These are phyloP conservation scores for Porites evermanni DNA, from an alignment of 92 coral and sea anemone species.

Conservation along the genomic window DNA sequence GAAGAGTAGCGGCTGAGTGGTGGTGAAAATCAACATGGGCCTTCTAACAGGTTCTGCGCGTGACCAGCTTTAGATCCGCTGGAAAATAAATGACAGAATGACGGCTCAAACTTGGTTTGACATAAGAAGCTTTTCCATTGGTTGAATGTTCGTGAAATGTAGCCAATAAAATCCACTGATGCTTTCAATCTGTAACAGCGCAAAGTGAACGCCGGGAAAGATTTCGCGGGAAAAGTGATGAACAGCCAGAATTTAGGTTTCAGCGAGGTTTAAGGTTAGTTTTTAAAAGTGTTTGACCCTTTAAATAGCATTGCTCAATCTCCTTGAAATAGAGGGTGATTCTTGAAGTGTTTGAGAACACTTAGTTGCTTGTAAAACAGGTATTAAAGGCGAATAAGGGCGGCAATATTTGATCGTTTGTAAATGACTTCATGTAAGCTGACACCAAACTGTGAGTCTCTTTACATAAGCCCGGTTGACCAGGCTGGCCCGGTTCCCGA, in stretches of 20 bases:
- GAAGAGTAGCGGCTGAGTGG: neutral
- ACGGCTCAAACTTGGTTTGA: neutral
- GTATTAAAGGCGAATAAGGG: neutral
- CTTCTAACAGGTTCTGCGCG: neutral
- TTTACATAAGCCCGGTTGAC: too few species aligned
- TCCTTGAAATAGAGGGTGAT: neutral
- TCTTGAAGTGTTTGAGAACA: neutral
- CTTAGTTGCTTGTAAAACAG: neutral
- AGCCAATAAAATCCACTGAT: conserved; percentile 59
- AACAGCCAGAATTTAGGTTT: neutral
- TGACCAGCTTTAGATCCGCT: neutral
- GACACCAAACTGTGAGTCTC: too few species aligned
- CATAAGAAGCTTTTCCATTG: conserved; percentile 58
- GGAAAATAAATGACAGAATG: neutral
- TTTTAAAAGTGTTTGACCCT: neutral
- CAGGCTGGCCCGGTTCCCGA: too few species aligned
- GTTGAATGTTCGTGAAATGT: neutral
- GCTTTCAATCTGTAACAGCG: conserved; percentile 25
- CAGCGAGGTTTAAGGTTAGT: neutral
- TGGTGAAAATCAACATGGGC: neutral
- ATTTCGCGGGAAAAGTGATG: conserved; percentile 90
- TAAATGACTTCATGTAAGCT: neutral
- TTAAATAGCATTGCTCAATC: too few species aligned
- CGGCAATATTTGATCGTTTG: neutral
- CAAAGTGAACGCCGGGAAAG: conserved; percentile 11